Conservation (phyloP, 2,113 vertebrate species). For the Ophthalmolycus amberensis region DNA sequence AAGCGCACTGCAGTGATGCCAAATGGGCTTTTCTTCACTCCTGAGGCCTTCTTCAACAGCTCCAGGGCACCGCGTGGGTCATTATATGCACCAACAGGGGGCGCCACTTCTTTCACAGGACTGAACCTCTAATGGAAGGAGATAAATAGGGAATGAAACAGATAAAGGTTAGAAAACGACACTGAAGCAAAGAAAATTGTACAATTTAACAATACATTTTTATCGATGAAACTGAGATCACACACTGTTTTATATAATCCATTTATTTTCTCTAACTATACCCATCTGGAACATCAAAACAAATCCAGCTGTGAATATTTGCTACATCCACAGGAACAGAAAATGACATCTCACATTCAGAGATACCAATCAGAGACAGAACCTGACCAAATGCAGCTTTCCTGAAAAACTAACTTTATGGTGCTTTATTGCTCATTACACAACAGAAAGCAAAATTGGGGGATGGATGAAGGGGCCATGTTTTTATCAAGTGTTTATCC, state of each 20-base stretch:
- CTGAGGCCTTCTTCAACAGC: constrained; percentile 76
- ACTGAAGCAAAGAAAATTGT: neutral
- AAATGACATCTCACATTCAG: constrained; percentile 7
- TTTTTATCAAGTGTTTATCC: neutral
- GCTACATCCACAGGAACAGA: constrained; percentile 24
- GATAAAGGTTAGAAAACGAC: no score
- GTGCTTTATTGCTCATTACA: neutral
- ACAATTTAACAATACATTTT: constrained; percentile 7
- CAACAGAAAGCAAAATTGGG: neutral
- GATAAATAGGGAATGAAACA: constrained; percentile 26
- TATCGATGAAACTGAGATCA: constrained; percentile 26
- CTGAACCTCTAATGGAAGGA: constrained; percentile 82
- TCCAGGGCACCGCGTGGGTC: constrained; percentile 80
- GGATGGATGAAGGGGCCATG: neutral
- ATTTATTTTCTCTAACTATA: constrained; percentile 1
- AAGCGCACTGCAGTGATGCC: constrained; percentile 81
- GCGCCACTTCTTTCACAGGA: constrained; percentile 79
- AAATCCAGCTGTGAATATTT: constrained; percentile 36
- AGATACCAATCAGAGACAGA: constrained; percentile 2
- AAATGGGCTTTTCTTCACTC: constrained; percentile 82
- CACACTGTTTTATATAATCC: neutral
- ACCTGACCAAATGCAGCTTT: neutral
- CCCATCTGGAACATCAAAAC: constrained; percentile 29
- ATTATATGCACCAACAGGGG: constrained; percentile 85
- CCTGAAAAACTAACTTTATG: neutral